phyloP scores from a whole-genome alignment of 1,140 invertebrate species.

The Pygmarrhopalites habei region DNA sequence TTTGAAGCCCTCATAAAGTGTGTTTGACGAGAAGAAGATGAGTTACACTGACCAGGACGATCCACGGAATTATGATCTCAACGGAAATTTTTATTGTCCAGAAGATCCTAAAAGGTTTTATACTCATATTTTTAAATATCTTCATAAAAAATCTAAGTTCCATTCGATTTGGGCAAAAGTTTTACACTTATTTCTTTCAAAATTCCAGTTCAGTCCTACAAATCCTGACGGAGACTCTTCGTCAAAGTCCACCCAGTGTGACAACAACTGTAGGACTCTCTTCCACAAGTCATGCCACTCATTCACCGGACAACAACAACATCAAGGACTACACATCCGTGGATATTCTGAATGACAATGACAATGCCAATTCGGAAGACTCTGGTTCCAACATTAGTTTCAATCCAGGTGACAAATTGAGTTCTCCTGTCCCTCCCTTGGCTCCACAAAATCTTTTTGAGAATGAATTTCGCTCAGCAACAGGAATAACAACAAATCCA shows the following conservation, averaged over 20 bases:
- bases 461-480: background rate
- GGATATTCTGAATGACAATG: no score
- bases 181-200: background rate
- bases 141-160: background rate
- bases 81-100: conserved; percentile 6
- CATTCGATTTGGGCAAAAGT: background rate
- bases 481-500: background rate
- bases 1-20: no score
- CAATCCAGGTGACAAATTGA: background rate
- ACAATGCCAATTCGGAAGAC: no score
- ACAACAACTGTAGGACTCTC: background rate
- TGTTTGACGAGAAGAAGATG: no score
- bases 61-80: conserved; percentile 1
- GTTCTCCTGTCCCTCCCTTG: background rate
- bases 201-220: conserved; percentile 1
- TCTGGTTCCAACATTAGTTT: no score
- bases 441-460: background rate
- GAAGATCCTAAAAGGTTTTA: background rate
- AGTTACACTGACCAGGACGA: no score
- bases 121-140: background rate
- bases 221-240: conserved; percentile 4
- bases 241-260: background rate
- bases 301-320: no score
- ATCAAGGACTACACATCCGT: no score
- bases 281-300: no score